Evolutionary conservation across 1,140 invertebrate species (phyloP).

Genomic region (Bombus picipes): DNA sequence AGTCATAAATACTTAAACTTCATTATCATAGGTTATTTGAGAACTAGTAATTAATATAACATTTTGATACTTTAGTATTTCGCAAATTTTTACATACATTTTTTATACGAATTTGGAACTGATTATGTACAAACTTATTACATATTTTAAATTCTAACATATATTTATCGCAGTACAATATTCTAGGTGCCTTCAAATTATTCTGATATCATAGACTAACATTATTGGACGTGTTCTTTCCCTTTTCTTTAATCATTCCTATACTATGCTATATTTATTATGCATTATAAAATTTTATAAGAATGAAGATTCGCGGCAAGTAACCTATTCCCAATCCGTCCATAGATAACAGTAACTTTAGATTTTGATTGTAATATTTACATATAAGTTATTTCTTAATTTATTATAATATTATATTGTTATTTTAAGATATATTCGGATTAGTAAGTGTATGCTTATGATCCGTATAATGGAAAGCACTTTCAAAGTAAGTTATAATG

Average conservation of each 20-base stretch:
- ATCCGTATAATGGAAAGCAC: constrained; percentile 58
- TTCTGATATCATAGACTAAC: background rate
- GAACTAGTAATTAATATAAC: constrained; percentile 3
- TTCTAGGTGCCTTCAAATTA: background rate
- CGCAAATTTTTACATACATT: constrained; percentile 41
- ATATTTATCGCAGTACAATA: background rate
- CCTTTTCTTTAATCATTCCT: background rate
- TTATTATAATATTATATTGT: constrained; percentile 48
- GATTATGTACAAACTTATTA: background rate
- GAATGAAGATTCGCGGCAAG: background rate
- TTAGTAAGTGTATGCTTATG: constrained; percentile 31
- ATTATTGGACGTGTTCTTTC: background rate
- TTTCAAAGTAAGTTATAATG: constrained; percentile 62
- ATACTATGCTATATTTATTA: background rate
- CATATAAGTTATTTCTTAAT: constrained; percentile 41
- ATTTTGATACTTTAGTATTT: constrained; percentile 47
- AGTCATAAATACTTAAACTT: constrained; percentile 30
- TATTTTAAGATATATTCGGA: constrained; percentile 51
- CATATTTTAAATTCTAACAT: background rate
- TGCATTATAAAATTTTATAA: background rate
- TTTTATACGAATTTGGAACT: constrained; percentile 56
- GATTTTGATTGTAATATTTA: background rate
- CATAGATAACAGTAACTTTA: constrained; percentile 24
- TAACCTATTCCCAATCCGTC: constrained; percentile 44
- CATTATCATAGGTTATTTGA: constrained; percentile 13